Evolutionary conservation across 2,888 invertebrate genomes (phyloP).

Genomic region (Andrena bicolor): DNA sequence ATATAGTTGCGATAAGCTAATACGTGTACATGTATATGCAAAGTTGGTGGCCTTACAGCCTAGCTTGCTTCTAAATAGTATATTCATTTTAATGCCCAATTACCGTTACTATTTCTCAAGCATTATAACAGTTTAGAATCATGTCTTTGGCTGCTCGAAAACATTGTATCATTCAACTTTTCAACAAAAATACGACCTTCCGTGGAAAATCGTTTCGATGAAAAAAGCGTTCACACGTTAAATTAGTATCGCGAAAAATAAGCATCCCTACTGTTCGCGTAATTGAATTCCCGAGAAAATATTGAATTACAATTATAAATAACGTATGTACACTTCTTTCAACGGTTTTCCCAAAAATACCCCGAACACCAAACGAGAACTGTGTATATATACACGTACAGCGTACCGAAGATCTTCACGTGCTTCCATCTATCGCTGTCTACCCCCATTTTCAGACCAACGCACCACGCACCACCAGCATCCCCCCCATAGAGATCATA

Average conservation of each 20-base stretch:
- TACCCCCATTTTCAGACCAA: constrained; percentile 58
- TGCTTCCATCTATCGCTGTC: constrained; percentile 66
- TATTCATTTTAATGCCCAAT: no score
- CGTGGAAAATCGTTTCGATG: no score
- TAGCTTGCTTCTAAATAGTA: no score
- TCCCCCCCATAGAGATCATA: constrained; percentile 51
- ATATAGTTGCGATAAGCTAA: not conserved
- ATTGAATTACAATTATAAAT: not conserved
- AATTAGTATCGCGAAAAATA: not conserved
- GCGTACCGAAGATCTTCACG: constrained; percentile 49
- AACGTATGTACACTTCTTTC: not conserved
- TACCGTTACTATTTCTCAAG: no score
- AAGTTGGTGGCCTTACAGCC: no score
- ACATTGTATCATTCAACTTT: not conserved
- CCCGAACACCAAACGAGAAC: constrained; percentile 11
- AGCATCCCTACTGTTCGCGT: not conserved
- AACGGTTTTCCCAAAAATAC: constrained; percentile 22
- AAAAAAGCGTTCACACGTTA: not conserved
- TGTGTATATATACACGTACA: not conserved
- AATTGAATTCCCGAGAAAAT: not conserved
- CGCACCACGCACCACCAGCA: constrained; percentile 51
- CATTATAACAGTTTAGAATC: not conserved
- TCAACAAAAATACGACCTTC: not conserved
- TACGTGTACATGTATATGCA: no score
- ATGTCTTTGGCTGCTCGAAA: not conserved